Base-by-base conservation (phyloP, 2,888 invertebrate genomes). In the Aleiodes alternator region DNA sequence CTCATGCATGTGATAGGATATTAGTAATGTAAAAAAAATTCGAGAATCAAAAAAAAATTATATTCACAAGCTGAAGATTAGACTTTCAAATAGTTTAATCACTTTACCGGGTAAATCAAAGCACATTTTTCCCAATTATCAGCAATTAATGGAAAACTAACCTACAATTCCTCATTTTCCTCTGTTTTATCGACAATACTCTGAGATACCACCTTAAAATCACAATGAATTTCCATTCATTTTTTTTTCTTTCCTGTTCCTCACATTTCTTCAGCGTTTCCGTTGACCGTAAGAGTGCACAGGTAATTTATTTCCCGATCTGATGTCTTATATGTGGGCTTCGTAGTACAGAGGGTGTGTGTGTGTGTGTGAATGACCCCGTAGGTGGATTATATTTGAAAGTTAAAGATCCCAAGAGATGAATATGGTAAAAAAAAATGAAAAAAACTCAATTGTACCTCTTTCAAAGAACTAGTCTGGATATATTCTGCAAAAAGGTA, bases 281-380 rank as follows among this genome's bases (percentile, higher is more conserved):
- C 68, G 59, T 76, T 78, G 71, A 71, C 73, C 76, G 51, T 57
- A 38, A 61, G 38, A 73, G 43, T 12, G 59, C 70, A 23, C 66
- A 66, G 71, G 72, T 56, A 76, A 78, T 78, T 76, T 78, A 78
- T 76, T 72, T 75, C 69, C 61, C 43, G 74, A 70, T 64, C 57
- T 64, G 69, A 57, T 69, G 66, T 38, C 48, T 57, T 56, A 69
- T 70, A 78, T 75, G 68, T 78, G 73, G 75, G 73, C 71, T 76
- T 76, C 73, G 73, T 68, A 72, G 61, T 50, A 50, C 31, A n/a
- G 48, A 51, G 76, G 70, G 23, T 23, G 23, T 23, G 23, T 23
- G 23, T 23, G 73, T 56, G 75, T 57, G 73, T 68, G 75, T 61
- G 74, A 77, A 77, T 77, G 38, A 72, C 59, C 59, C 48, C 34